Evolutionary conservation across 2,888 invertebrate species (phyloP).

Genomic region (Helicoverpa assulta): DNA sequence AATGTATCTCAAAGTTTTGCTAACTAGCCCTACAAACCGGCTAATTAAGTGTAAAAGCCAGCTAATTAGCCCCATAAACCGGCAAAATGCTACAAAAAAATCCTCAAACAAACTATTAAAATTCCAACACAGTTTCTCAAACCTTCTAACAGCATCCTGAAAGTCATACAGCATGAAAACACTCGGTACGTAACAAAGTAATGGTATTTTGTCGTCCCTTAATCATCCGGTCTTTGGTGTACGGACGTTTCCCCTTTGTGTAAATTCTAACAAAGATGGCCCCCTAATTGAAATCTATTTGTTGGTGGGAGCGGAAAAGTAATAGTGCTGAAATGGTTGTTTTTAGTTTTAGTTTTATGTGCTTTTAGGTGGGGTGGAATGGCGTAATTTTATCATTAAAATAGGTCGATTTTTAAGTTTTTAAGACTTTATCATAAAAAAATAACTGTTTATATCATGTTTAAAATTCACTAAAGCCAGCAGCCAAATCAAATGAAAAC

Average conservation of each 20-base stretch:
- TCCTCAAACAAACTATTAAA: background rate
- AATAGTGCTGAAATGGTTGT: slow-evolving; percentile 31
- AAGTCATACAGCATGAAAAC: slow-evolving; percentile 47
- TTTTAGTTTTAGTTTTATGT: slow-evolving; percentile 2
- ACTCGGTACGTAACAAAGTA: slow-evolving; percentile 43
- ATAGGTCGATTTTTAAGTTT: no score
- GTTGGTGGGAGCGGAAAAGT: slow-evolving; percentile 35
- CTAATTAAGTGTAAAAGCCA: background rate
- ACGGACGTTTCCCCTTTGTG: slow-evolving; percentile 59
- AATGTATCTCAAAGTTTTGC: no score
- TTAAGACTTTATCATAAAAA: no score
- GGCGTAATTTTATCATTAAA: no score
- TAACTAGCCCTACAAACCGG: background rate
- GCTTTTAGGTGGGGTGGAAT: background rate
- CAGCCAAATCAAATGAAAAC: no score
- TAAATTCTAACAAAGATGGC: slow-evolving; percentile 63
- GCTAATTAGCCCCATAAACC: background rate
- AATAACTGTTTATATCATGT: no score
- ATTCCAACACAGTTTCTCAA: background rate
- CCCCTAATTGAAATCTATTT: slow-evolving; percentile 65
- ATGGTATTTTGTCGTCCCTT: slow-evolving; percentile 54
- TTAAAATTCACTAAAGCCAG: no score
- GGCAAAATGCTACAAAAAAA: background rate
- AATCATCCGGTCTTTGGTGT: slow-evolving; percentile 63
- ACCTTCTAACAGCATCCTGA: background rate